Base-by-base conservation (phyloP, 2,888 invertebrate genomes). In the Athalia cordata region DNA sequence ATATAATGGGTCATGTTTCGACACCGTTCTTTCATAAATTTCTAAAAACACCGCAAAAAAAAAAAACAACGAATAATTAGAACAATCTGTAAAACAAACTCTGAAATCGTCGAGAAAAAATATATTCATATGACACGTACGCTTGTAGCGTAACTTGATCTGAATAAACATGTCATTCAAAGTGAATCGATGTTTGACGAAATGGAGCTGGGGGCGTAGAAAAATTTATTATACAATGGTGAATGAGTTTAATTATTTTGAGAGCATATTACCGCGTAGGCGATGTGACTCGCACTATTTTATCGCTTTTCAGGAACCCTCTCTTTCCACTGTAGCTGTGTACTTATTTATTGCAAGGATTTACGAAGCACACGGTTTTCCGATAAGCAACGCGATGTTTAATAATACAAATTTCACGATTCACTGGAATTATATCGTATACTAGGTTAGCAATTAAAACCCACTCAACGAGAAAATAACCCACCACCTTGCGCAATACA, bases 181-280 rank as follows among this genome's bases (percentile, higher is more conserved):
- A 29, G 29, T 29, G 1, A 29, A 29, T 29, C 29, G 29, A 29
- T 29, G 2, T 29, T 29, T 29, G 29, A 29, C 29, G 29, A 29
- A 29, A 29, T 29, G 29, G 29, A 29, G 29, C 29, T 29, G 29
- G 29, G 29, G 29, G 29, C 2, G 29, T 68, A 68, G 55, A 68
- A 3, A 68, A 68, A 13, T 72, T 59, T 59, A 57, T 72, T 47
- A 59, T 43, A 45, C 57, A 57, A 72, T 57, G 59, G 72, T 72
- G 52, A 72, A 72, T 59, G 45, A 11, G 72, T 72, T 72, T 45
- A 43, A 57, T 72, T 47, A 72, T 59, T 72, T 72, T 72, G 29
- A 72, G 72, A 72, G 72, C 72, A 47, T 59, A 59, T 59, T 8
- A 52, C 29, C 72, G 47, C 47, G 59, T 47, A 47, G n/a, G 45